Conservation (phyloP, 2,888 invertebrate genomes). For the Scaptodrosophila latifasciaeformis region DNA sequence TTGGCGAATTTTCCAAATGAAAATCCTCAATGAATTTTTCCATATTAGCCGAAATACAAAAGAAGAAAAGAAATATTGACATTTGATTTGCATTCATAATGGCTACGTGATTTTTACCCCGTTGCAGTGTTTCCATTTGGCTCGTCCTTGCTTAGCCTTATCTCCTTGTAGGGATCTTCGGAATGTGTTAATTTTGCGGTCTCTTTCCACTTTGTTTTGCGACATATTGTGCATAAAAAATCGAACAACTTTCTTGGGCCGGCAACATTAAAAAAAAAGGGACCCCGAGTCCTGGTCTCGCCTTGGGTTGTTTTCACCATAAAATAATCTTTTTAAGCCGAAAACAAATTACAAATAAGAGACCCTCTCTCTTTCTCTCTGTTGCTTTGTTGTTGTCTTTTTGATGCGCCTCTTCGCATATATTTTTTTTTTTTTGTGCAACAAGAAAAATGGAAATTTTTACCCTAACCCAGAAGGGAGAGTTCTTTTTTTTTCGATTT, state of each 20-base stretch:
- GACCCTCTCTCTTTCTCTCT: constrained; percentile 35
- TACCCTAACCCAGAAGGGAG: constrained; percentile 1
- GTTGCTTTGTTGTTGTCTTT: background rate
- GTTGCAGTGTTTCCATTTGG: background rate
- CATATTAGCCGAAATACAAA: constrained; percentile 4
- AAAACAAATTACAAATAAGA: constrained; percentile 57
- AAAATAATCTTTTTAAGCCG: constrained; percentile 68
- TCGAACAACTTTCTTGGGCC: constrained; percentile 27
- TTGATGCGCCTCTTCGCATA: constrained; percentile 28
- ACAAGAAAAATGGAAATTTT: constrained; percentile 19
- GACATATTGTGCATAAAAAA: constrained; percentile 71
- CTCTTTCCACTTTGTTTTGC: constrained; percentile 31
- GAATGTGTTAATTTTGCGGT: constrained; percentile 3
- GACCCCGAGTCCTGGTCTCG: background rate
- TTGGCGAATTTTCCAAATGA: constrained; percentile 44
- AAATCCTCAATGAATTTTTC: constrained; percentile 50
- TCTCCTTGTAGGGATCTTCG: background rate
- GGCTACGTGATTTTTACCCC: constrained; percentile 51
- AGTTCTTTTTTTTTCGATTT: constrained; percentile 4
- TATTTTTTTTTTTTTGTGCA: constrained; percentile 15
- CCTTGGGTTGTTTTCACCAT: constrained; percentile 56
- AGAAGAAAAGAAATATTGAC: constrained; percentile 53
- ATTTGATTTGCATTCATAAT: constrained; percentile 70
- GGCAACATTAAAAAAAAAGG: background rate
- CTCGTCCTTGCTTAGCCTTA: background rate